These are phyloP conservation scores for Sinella curviseta DNA, from an alignment of 1,140 invertebrate species.

Conservation along the genomic window DNA sequence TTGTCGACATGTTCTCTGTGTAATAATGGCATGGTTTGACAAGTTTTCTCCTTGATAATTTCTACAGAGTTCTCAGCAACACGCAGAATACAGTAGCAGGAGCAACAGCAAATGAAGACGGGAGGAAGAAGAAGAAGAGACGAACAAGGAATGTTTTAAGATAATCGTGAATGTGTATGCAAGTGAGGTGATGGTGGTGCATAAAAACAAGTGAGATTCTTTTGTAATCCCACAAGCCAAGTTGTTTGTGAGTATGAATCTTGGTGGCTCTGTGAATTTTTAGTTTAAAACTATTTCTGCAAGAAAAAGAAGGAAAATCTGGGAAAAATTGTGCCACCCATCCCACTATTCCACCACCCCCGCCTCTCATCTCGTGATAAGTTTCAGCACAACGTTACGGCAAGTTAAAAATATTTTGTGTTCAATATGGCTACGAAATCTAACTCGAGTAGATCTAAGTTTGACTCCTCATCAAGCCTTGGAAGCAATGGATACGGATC, in stretches of 20 bases:
- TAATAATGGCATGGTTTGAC: slow-evolving; percentile 18
- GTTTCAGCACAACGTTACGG: too few relatives aligned
- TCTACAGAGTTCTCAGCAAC: slow-evolving; percentile 1
- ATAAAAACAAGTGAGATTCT: neutral
- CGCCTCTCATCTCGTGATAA: too few relatives aligned
- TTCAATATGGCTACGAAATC: slow-evolving; percentile 13
- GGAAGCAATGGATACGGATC: slow-evolving; percentile 2
- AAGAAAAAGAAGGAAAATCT: neutral
- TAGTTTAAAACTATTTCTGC: neutral
- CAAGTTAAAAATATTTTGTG: neutral
- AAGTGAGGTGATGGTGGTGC: neutral
- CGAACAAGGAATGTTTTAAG: too few relatives aligned
- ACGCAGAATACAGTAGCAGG: neutral
- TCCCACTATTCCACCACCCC: too few relatives aligned
- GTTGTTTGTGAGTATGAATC: neutral
- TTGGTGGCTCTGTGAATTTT: too few relatives aligned
- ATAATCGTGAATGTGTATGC: too few relatives aligned
- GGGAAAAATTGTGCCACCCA: too few relatives aligned
- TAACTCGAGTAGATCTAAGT: neutral
- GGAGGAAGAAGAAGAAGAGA: too few relatives aligned
- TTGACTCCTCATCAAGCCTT: slow-evolving; percentile 14
- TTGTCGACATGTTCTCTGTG: neutral
- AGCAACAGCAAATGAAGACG: neutral
- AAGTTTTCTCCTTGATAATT: slow-evolving; percentile 15
- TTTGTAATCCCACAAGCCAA: neutral